A percentile compares a stretch with the other conserved stretches of the same genome.
Evolutionary conservation across 2,888 invertebrate genomes (phyloP).

Genomic region (Xestia sexstrigata): DNA sequence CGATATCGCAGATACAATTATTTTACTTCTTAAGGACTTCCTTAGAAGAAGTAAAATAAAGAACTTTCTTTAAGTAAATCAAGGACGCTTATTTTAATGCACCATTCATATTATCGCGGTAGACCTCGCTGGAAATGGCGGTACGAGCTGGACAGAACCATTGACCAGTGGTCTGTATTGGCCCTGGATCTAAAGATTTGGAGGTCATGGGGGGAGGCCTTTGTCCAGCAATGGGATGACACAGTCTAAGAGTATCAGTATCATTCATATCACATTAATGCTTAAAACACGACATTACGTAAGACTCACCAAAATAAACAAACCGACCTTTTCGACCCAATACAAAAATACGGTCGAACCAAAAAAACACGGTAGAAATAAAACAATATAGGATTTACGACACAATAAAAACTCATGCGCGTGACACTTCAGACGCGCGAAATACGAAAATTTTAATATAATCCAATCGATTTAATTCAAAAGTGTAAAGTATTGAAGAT

Average conservation of each 20-base stretch:
- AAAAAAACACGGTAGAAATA: slow-evolving; percentile 51
- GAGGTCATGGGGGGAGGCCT: too few species aligned
- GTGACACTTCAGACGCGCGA: slow-evolving; percentile 57
- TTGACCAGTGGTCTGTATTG: too few species aligned
- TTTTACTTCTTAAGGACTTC: too few species aligned
- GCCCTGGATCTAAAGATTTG: too few species aligned
- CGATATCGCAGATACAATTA: neutral
- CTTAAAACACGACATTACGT: slow-evolving; percentile 28
- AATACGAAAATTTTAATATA: slow-evolving; percentile 59
- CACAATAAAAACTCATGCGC: slow-evolving; percentile 57
- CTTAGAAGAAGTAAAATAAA: too few species aligned
- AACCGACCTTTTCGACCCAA: slow-evolving; percentile 43
- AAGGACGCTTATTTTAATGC: neutral
- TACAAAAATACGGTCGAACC: slow-evolving; percentile 30
- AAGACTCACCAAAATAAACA: slow-evolving; percentile 29
- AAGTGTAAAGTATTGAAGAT: slow-evolving; percentile 59
- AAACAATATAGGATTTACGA: slow-evolving; percentile 58
- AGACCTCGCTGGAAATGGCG: too few species aligned
- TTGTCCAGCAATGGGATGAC: too few species aligned
- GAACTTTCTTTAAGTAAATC: neutral
- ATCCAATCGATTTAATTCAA: slow-evolving; percentile 64
- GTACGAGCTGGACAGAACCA: too few species aligned
- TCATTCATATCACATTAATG: slow-evolving; percentile 4
- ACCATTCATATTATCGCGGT: neutral
- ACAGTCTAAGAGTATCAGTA: too few species aligned